Evolutionary conservation across 2,113 vertebrate species (phyloP).

Genomic region (Cromileptes altivelis): DNA sequence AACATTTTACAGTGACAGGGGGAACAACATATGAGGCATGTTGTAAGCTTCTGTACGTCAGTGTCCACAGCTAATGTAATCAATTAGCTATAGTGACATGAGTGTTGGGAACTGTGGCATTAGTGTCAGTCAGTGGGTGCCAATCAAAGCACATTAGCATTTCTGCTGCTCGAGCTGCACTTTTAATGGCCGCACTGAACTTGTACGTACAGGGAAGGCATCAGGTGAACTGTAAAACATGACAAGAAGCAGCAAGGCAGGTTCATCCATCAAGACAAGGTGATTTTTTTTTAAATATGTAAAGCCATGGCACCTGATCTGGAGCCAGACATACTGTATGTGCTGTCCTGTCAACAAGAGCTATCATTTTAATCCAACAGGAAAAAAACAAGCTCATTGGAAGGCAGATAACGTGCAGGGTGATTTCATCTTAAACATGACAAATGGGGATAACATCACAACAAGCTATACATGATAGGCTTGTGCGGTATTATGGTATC

Average conservation of each 20-base stretch:
- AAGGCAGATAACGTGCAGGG: slow-evolving; percentile 32
- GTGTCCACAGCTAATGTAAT: slow-evolving; percentile 31
- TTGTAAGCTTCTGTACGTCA: slow-evolving; percentile 19
- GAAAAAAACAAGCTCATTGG: slow-evolving; percentile 36
- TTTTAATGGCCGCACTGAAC: slow-evolving; percentile 17
- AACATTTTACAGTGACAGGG: background rate
- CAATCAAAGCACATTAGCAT: slow-evolving; percentile 58
- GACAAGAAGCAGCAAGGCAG: slow-evolving; percentile 12
- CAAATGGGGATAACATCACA: slow-evolving; percentile 20
- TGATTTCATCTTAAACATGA: slow-evolving; percentile 38
- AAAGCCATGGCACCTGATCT: slow-evolving; percentile 50
- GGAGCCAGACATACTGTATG: slow-evolving; percentile 25
- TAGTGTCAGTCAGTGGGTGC: slow-evolving; percentile 36
- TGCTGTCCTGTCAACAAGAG: slow-evolving; percentile 52
- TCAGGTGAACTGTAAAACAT: slow-evolving; percentile 48
- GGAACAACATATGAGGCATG: background rate
- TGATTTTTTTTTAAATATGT: slow-evolving; percentile 24
- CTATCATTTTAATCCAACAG: slow-evolving; percentile 46
- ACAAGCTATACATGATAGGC: background rate
- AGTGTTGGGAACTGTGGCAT: slow-evolving; percentile 34
- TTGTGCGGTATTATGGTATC: no score
- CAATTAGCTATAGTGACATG: slow-evolving; percentile 36
- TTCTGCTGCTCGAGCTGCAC: slow-evolving; percentile 26
- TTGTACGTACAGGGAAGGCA: slow-evolving; percentile 27
- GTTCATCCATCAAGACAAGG: slow-evolving; percentile 55